Percentiles rank a stretch among this genome's conserved stretches.
Conservation (phyloP, 2,113 vertebrate species). For the Porphyrio hochstetteri region DNA sequence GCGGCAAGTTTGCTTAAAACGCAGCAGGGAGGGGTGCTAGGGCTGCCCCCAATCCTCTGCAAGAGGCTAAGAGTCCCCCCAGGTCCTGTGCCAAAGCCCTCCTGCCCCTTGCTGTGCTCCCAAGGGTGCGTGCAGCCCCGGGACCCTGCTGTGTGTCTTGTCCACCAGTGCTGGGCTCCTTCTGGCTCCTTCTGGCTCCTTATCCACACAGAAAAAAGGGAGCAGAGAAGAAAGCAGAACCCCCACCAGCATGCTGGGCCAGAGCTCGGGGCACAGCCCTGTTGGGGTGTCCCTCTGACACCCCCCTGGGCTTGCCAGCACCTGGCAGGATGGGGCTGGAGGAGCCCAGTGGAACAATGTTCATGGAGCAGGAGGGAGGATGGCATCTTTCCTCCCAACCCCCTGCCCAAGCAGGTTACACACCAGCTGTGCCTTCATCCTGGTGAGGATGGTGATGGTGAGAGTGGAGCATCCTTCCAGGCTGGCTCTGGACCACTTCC, state of each 20-base stretch:
- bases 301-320: background rate
- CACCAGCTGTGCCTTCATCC: accelerated
- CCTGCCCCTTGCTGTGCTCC: background rate
- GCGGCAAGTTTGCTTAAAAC: accelerated
- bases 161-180: accelerated
- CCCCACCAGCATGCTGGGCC: accelerated
- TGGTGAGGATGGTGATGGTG: background rate
- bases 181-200: background rate
- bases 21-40: background rate
- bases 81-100: background rate
- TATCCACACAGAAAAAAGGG: background rate
- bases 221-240: background rate
- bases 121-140: accelerated
- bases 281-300: background rate
- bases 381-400: background rate
- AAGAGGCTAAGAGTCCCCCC: background rate
- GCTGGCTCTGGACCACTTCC: background rate
- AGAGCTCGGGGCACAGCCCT: accelerated
- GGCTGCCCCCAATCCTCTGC: background rate
- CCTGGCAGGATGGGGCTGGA: background rate
- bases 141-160: accelerated
- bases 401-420: accelerated
- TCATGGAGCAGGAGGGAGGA: background rate
- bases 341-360: accelerated
- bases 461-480: background rate